Evolutionary conservation across 2,797 vertebrate genomes (phyloP), one percentile per base, ranked within the genome.

Genomic region (Protosalanx chinensis): DNA sequence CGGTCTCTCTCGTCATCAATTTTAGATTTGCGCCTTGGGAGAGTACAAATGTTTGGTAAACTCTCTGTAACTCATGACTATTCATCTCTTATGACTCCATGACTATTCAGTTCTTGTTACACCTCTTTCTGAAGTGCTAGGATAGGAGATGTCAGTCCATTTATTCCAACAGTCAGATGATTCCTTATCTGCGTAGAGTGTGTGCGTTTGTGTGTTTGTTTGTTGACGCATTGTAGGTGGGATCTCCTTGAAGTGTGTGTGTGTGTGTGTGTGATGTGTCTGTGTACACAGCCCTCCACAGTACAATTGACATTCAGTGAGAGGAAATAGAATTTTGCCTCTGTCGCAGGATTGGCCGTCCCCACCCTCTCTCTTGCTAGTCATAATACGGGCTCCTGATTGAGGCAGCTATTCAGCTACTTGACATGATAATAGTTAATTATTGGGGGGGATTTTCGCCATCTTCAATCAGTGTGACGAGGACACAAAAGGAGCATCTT

Each of bases 381-480:
- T 73, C 72, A 79, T 75, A 78, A 82, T 72, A 67, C 63, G 62
- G 68, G 56, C 1, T 18, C 33, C 57, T 77, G 77, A 86, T 76
- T 72, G 64, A 76, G 70, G 67, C 73, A 66, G 27, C 74, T 79
- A 77, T 80, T 77, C 18, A 74, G 78, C 68, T 72, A 69, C 70
- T 76, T 66, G 61, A 75, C 61, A 64, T 80, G 80, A 82, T 83
- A 79, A 85, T 59, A 76, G 80, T 83, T 86, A 79, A 87, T 90
- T 85, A 79, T 59, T 53, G n/a, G 67, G 62, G 62, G 73, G 75
- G 63, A 64, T 78, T 61, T 83, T 64, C 75, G 46, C 41, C 33
- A 58, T 72, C 70, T 60, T 84, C 78, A 81, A 67, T 85, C 81
- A 82, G 65, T 4, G n/a, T 64, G 72, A 76, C 71, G 75, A 51